A percentile compares a stretch with the other conserved stretches of the same genome.
phyloP scores from a whole-genome alignment of 2,888 invertebrate species.

The Tinea pellionella region DNA sequence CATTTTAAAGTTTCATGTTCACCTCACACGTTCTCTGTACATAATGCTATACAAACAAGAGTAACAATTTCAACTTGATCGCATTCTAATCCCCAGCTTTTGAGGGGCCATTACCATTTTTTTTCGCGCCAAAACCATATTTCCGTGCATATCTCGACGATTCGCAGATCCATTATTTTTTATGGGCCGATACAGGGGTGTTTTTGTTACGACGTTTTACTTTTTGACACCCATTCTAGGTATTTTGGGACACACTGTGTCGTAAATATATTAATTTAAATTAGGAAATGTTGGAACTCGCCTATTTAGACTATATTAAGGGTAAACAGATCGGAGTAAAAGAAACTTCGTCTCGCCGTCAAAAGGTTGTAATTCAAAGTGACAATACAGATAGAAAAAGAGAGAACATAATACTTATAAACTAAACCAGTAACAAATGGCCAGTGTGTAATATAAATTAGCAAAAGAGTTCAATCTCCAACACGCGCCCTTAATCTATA shows the following conservation, averaged over 20 bases:
- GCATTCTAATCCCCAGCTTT: slow-evolving; percentile 68
- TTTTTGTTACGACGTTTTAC: slow-evolving; percentile 19
- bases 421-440: too few species aligned
- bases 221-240: not conserved
- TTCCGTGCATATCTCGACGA: slow-evolving; percentile 67
- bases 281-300: too few species aligned
- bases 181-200: slow-evolving; percentile 32
- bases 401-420: too few species aligned
- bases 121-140: slow-evolving; percentile 63
- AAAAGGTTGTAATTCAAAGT: too few species aligned
- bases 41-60: not conserved
- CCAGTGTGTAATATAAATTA: too few species aligned
- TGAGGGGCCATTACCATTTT: slow-evolving; percentile 65
- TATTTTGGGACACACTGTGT: not conserved
- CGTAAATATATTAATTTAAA: too few species aligned
- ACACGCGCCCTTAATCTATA: too few species aligned
- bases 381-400: too few species aligned
- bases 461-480: too few species aligned
- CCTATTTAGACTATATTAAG: too few species aligned
- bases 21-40: not conserved
- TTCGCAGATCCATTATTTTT: slow-evolving; percentile 69
- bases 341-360: too few species aligned
- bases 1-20: not conserved
- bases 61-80: slow-evolving; percentile 50
- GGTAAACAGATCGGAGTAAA: too few species aligned